Conservation (phyloP, 2,888 invertebrate genomes). For the Plagodis dolabraria region DNA sequence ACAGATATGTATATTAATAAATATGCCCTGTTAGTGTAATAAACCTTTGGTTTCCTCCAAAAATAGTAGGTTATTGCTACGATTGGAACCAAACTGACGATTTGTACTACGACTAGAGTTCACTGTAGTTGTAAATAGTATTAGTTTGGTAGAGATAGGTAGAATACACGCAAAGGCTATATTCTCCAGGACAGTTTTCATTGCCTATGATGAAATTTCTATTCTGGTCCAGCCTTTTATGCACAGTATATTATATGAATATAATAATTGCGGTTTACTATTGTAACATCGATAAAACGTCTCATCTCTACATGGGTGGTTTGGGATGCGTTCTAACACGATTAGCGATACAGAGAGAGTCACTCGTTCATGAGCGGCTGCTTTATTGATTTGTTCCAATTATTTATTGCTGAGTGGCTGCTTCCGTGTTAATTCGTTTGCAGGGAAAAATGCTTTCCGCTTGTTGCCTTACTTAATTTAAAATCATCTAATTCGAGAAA, state of each 20-base stretch:
- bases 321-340: conserved; percentile 46
- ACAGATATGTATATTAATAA: no score
- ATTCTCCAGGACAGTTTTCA: no score
- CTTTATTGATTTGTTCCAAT: conserved; percentile 53
- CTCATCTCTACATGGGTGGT: conserved; percentile 33
- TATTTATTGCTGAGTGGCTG: conserved; percentile 52
- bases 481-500: neutral
- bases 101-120: no score
- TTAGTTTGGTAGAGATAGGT: no score
- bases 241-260: neutral
- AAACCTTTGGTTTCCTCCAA: no score
- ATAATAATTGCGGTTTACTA: neutral
- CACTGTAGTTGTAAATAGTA: no score
- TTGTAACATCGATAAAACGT: neutral
- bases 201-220: no score
- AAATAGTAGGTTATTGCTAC: no score
- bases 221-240: no score
- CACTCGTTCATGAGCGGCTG: conserved; percentile 40
- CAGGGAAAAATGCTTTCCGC: neutral
- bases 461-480: neutral
- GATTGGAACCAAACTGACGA: no score
- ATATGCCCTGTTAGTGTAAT: no score
- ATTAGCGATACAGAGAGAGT: conserved; percentile 54
- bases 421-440: neutral
- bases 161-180: no score